Evolutionary conservation across 2,888 invertebrate genomes (phyloP).

Genomic region (Allacma fusca): DNA sequence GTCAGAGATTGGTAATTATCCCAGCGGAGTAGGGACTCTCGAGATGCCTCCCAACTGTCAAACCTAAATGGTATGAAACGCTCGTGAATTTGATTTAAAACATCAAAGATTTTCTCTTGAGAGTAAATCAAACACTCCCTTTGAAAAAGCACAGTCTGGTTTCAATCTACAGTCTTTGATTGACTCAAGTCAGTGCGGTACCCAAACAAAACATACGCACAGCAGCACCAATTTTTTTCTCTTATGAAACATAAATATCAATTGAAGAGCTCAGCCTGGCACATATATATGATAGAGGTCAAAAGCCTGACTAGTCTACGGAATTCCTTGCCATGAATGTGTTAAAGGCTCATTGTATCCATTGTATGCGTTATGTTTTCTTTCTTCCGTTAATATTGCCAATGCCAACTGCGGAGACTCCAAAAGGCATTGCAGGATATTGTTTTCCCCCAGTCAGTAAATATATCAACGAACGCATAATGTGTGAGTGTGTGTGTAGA

Average conservation of each 20-base stretch:
- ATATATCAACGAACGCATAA: neutral
- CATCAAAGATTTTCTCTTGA: neutral
- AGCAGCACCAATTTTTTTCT: neutral
- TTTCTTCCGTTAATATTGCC: neutral
- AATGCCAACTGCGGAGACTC: neutral
- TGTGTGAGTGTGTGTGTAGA: no score
- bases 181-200: conserved; percentile 5
- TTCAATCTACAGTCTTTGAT: conserved; percentile 25
- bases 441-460: neutral
- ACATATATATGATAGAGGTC: conserved; percentile 30
- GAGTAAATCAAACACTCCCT: conserved; percentile 32
- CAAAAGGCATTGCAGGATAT: neutral
- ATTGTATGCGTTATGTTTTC: neutral
- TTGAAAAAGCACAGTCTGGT: conserved; percentile 20
- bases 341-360: neutral
- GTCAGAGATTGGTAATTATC: neutral
- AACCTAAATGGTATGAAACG: conserved; percentile 1
- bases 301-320: conserved; percentile 21
- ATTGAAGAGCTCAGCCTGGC: conserved; percentile 26
- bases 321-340: neutral
- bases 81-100: neutral
- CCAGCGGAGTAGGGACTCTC: neutral
- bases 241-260: conserved; percentile 37
- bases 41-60: neutral
- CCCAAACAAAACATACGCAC: conserved; percentile 10